phyloP scores from a whole-genome alignment of 2,797 vertebrate genomes.

The Rhabdomys pumilio region DNA sequence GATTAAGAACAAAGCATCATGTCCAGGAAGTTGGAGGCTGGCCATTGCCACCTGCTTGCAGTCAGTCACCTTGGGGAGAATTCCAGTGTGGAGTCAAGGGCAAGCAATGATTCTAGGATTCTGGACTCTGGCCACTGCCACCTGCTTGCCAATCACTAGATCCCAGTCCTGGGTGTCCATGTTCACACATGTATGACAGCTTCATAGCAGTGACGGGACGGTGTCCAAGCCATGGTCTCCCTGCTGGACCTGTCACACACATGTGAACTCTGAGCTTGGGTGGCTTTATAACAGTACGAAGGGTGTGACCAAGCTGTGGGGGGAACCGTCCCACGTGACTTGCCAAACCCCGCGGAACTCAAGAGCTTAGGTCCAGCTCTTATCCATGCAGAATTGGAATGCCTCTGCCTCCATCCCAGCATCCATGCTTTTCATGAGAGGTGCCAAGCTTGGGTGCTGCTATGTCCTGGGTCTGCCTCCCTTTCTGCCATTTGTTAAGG shows the following conservation, averaged over 20 bases:
- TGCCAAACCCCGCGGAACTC: not conserved
- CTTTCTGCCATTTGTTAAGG: not conserved
- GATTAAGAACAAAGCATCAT: not conserved
- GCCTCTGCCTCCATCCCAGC: not conserved
- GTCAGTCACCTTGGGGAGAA: not conserved
- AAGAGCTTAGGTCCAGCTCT: not conserved
- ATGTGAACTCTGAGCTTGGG: not conserved
- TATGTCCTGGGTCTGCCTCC: not conserved
- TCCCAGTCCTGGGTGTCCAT: not conserved
- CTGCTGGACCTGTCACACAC: not conserved
- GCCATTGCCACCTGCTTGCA: not conserved
- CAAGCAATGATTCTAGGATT: not conserved
- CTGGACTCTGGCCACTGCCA: not conserved
- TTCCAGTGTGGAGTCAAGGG: not conserved
- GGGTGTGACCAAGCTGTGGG: too few relatives aligned
- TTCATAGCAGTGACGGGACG: not conserved
- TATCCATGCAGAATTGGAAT: not conserved
- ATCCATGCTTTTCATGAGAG: too few relatives aligned
- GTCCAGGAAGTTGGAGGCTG: not conserved
- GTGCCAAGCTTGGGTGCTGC: not conserved
- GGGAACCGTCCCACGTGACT: not conserved
- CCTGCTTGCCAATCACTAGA: not conserved
- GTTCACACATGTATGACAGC: not conserved
- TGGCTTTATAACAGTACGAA: rapidly evolving
- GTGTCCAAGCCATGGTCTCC: not conserved